phyloP scores from a whole-genome alignment of 2,888 invertebrate species.

The Drosophila pseudotalamancana region DNA sequence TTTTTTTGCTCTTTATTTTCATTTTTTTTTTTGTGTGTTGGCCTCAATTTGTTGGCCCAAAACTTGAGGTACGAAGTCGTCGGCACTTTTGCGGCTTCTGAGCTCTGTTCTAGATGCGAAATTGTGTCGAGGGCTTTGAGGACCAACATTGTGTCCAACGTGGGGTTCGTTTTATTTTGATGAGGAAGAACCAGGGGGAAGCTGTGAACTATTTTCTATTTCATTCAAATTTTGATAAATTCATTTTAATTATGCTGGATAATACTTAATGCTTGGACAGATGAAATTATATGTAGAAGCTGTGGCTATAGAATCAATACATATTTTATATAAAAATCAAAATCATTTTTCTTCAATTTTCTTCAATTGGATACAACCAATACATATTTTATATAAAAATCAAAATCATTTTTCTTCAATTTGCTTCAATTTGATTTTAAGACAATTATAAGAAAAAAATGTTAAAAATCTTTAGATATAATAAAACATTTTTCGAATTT shows the following conservation, averaged over 20 bases:
- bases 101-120: conserved; percentile 22
- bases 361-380: no score
- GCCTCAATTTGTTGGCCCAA: conserved; percentile 57
- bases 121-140: conserved; percentile 44
- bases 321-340: not conserved
- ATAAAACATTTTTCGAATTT: no score
- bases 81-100: conserved; percentile 65
- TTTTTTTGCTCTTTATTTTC: conserved; percentile 10
- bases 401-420: no score
- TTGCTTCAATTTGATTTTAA: no score
- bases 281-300: not conserved
- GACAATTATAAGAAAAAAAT: no score
- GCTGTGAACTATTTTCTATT: not conserved
- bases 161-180: not conserved
- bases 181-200: not conserved
- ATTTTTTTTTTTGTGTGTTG: conserved; percentile 7
- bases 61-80: conserved; percentile 47
- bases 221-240: not conserved
- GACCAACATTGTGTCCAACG: conserved; percentile 6
- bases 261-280: not conserved
- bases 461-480: no score
- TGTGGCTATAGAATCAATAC: not conserved
- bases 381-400: not conserved
- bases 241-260: not conserved
- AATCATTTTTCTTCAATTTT: no score